Evolutionary conservation across 2,888 invertebrate genomes (phyloP).

Genomic region (Apomyelois bistriatella): DNA sequence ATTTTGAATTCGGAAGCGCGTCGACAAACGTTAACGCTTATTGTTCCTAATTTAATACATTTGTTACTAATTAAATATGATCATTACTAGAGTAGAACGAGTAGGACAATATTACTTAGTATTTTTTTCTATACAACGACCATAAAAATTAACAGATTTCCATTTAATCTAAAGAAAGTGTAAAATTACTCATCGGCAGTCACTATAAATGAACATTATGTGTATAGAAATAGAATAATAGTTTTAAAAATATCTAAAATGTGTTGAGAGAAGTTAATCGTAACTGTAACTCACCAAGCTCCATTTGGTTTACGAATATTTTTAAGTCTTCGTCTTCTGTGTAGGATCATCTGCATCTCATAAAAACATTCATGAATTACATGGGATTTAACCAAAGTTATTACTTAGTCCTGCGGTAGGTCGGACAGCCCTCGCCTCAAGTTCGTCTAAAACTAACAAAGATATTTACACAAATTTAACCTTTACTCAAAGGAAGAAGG

Average conservation of each 20-base stretch:
- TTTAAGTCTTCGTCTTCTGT: constrained; percentile 33
- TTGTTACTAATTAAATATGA: no score
- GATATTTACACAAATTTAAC: constrained; percentile 26
- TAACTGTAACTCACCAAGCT: constrained; percentile 10
- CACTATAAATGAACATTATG: background rate
- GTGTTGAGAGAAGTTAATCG: constrained; percentile 9
- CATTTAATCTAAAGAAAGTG: background rate
- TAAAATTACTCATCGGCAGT: background rate
- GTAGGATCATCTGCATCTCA: constrained; percentile 54
- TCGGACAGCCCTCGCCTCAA: constrained; percentile 39
- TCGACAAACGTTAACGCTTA: no score
- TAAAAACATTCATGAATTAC: constrained; percentile 64
- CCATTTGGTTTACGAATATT: constrained; percentile 18
- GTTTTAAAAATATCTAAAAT: constrained; percentile 13
- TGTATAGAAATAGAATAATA: constrained; percentile 2
- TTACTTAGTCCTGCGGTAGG: constrained; percentile 69
- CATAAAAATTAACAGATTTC: no score
- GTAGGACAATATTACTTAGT: no score
- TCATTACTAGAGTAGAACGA: no score
- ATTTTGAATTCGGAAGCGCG: no score
- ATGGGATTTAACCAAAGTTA: constrained; percentile 63
- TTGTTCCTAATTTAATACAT: no score
- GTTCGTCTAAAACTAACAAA: constrained; percentile 25
- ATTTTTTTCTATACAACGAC: no score
- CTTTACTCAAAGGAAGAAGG: constrained; percentile 24